Percentiles rank a stretch among this genome's conserved stretches.
Conservation (phyloP, 2,797 vertebrate species). For the Staurois parvus region DNA sequence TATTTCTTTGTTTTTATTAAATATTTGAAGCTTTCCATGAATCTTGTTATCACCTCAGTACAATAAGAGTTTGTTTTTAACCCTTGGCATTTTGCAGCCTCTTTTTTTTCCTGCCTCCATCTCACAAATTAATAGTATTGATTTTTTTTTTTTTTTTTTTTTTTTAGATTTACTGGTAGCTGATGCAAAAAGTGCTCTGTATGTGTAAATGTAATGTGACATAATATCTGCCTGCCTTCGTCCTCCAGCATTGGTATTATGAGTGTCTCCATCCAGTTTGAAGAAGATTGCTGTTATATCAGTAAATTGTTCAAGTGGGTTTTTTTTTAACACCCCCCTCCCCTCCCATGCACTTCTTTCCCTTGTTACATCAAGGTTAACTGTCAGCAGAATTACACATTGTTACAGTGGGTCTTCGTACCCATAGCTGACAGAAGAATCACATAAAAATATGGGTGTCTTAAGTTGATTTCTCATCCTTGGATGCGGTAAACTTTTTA, state of each 20-base stretch:
- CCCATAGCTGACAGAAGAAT: slow-evolving; percentile 66
- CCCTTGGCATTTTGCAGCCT: slow-evolving; percentile 64
- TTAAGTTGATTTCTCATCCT: slow-evolving; percentile 70
- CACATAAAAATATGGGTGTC: slow-evolving; percentile 67
- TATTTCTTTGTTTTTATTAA: not conserved
- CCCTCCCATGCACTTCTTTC: not conserved
- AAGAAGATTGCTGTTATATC: slow-evolving; percentile 65
- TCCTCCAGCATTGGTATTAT: slow-evolving; percentile 66
- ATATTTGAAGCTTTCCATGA: not conserved
- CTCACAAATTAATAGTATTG: slow-evolving; percentile 68
- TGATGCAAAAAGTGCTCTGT: slow-evolving; percentile 67
- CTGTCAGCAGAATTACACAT: slow-evolving; percentile 75
- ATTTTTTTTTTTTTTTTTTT: slow-evolving; percentile 69
- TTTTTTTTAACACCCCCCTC: slow-evolving; percentile 40
- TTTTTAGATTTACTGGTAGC: slow-evolving; percentile 67
- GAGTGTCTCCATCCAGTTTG: slow-evolving; percentile 62
- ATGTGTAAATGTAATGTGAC: slow-evolving; percentile 66
- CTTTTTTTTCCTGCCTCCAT: slow-evolving; percentile 62
- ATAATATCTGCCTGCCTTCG: slow-evolving; percentile 59
- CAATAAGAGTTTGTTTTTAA: slow-evolving; percentile 66
- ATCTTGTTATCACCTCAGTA: not conserved
- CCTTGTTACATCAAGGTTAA: slow-evolving; percentile 74
- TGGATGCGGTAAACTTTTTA: slow-evolving; percentile 70
- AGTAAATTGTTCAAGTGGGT: slow-evolving; percentile 65
- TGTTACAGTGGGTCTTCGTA: slow-evolving; percentile 64